These are phyloP conservation scores for Nansenia antarctica DNA, from an alignment of 2,113 vertebrate genomes.

Conservation along the genomic window DNA sequence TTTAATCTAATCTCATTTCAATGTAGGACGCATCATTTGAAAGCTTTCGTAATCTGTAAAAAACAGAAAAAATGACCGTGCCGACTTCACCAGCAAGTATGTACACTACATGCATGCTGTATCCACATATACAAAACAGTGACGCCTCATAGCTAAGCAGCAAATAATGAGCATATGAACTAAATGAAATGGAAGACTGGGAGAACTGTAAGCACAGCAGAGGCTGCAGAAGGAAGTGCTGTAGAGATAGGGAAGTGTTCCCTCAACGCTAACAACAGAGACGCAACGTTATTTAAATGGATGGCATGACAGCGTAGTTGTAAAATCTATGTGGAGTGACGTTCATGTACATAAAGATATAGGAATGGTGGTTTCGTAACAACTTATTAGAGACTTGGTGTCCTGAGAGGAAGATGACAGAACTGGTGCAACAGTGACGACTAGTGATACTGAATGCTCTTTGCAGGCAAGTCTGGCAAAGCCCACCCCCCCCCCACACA, in stretches of 20 bases:
- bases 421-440: constrained; percentile 29
- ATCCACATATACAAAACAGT: neutral
- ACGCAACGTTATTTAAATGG: no score
- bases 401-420: constrained; percentile 23
- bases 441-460: neutral
- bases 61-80: no score
- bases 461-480: neutral
- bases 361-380: constrained; percentile 13
- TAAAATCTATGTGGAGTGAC: neutral
- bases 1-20: no score
- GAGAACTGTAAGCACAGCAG: neutral
- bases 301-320: no score
- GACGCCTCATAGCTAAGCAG: neutral
- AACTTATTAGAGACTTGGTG: constrained; percentile 13
- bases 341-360: neutral
- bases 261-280: no score
- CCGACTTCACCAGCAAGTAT: no score
- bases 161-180: neutral
- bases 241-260: no score
- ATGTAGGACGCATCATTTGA: no score
- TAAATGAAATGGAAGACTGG: neutral
- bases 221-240: neutral
- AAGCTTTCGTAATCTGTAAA: no score
- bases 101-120: no score
- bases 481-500: no score